Percentiles rank a stretch among this genome's conserved stretches.
These are phyloP conservation scores for Glyphotaelius pellucidus DNA, from an alignment of 2,888 invertebrate genomes.

Conservation along the genomic window DNA sequence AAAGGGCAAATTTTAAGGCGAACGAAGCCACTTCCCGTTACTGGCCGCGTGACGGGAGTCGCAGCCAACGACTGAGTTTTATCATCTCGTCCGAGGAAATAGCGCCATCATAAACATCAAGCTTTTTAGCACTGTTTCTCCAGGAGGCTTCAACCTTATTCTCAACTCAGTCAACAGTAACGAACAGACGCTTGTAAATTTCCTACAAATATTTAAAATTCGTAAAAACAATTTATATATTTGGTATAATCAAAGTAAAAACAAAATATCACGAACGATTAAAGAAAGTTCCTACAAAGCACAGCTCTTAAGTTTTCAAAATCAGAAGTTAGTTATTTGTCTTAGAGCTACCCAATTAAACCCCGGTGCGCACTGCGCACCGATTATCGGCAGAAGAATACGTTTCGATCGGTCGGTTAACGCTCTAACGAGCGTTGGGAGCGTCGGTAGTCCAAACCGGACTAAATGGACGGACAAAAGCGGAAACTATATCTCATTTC, in stretches of 20 bases:
- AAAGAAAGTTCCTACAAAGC: too few species aligned
- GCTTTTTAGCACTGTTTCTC: neutral
- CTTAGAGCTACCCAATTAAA: too few species aligned
- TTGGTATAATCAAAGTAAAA: neutral
- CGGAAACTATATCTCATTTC: too few species aligned
- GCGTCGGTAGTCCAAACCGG: too few species aligned
- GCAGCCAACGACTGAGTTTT: neutral
- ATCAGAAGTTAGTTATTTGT: too few species aligned
- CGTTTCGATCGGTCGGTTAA: too few species aligned
- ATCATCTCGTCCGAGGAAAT: neutral
- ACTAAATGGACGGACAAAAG: too few species aligned
- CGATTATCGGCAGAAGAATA: too few species aligned
- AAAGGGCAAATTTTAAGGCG: neutral
- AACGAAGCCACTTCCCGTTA: neutral
- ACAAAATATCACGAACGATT: too few species aligned
- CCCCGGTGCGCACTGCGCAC: too few species aligned
- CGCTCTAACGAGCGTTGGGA: too few species aligned
- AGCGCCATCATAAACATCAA: neutral
- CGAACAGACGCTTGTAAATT: neutral
- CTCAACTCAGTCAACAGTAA: neutral
- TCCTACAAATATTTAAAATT: neutral
- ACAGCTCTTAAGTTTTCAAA: too few species aligned
- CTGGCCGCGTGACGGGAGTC: neutral
- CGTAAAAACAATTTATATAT: neutral
- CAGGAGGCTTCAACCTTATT: neutral